These are phyloP conservation scores for Naso thynnoides DNA, from an alignment of 2,797 vertebrate species.

Conservation along the genomic window DNA sequence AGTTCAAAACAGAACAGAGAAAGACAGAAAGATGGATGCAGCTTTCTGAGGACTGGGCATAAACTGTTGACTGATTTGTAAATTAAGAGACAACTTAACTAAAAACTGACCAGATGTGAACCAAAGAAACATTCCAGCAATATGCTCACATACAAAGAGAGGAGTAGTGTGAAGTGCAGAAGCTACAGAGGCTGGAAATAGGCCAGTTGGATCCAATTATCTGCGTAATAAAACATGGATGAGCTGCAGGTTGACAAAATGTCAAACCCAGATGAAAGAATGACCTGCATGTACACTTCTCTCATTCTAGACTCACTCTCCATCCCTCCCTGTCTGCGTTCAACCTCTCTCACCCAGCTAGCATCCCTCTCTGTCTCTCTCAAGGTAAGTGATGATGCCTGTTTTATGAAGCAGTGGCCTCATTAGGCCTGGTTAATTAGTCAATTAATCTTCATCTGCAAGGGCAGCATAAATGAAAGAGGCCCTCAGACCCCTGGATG, in stretches of 20 bases:
- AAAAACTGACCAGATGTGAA: constrained; percentile 17
- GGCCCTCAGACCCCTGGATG: constrained; percentile 7
- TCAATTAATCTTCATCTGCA: constrained; percentile 69
- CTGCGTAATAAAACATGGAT: constrained; percentile 65
- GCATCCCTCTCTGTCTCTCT: constrained; percentile 7
- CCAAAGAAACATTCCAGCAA: neutral
- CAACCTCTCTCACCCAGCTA: constrained; percentile 12
- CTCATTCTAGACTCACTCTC: constrained; percentile 18
- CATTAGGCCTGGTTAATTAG: constrained; percentile 55
- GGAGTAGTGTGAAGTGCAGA: constrained; percentile 5
- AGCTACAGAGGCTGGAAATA: constrained; percentile 37
- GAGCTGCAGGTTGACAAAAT: constrained; percentile 53
- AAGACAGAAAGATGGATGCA: neutral
- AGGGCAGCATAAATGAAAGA: constrained; percentile 35
- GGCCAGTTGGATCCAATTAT: constrained; percentile 54
- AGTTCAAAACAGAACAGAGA: neutral
- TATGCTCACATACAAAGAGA: constrained; percentile 6
- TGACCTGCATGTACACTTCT: constrained; percentile 22
- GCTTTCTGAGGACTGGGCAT: constrained; percentile 29
- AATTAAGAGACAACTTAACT: constrained; percentile 29
- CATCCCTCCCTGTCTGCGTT: constrained; percentile 18
- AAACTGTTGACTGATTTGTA: constrained; percentile 44
- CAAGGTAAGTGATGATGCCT: constrained; percentile 57
- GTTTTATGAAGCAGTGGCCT: constrained; percentile 35
- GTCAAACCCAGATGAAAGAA: constrained; percentile 47